These are phyloP conservation scores for Cephonodes hylas DNA, from an alignment of 2,888 invertebrate genomes.

Conservation along the genomic window DNA sequence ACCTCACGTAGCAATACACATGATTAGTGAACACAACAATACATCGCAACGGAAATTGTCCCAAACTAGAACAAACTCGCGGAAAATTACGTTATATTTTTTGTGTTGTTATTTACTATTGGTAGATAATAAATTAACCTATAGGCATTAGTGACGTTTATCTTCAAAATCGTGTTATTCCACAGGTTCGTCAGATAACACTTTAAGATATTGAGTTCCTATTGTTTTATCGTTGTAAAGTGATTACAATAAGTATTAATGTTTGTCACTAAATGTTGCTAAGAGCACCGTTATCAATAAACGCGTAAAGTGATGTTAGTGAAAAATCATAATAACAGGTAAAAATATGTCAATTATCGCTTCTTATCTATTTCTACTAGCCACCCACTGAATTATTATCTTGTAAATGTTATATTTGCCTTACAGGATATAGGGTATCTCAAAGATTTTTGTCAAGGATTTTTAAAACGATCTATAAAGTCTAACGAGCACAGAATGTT, in stretches of 20 bases:
- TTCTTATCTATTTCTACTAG: too few species aligned
- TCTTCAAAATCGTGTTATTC: neutral
- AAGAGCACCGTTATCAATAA: neutral
- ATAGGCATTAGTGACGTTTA: neutral
- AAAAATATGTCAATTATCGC: too few species aligned
- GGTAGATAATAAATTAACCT: neutral
- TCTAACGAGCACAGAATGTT: too few species aligned
- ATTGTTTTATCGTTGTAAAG: neutral
- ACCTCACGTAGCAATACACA: neutral
- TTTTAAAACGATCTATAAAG: too few species aligned
- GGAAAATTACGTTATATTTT: conserved; percentile 11
- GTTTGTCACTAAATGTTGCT: neutral
- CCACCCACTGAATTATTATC: too few species aligned
- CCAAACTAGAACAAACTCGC: conserved; percentile 3
- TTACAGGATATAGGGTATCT: too few species aligned
- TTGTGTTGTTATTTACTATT: conserved; percentile 14
- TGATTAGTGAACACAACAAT: neutral
- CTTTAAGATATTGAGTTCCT: neutral
- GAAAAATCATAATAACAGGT: neutral
- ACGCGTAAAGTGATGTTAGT: neutral
- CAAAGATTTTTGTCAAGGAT: too few species aligned
- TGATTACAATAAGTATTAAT: neutral
- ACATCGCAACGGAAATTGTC: neutral
- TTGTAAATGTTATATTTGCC: too few species aligned
- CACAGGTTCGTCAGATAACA: neutral